Conservation (phyloP, 2,113 vertebrate genomes). For the Odontophorus gujanensis region DNA sequence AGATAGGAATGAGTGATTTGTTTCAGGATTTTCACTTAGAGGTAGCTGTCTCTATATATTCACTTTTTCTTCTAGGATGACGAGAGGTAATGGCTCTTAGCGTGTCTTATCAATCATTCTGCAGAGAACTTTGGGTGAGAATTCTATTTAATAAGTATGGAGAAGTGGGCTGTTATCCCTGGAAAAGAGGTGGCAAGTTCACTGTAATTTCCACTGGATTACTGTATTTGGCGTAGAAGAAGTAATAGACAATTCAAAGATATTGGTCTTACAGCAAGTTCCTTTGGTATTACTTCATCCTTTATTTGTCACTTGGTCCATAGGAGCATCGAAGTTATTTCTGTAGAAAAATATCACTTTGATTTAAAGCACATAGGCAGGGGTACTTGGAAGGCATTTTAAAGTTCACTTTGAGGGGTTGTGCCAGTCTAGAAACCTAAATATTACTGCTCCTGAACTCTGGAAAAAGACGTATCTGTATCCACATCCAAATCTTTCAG, state of each 20-base stretch:
- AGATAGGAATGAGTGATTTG: background rate
- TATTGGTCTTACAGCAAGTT: background rate
- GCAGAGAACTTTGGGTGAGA: background rate
- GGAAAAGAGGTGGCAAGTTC: background rate
- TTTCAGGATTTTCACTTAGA: background rate
- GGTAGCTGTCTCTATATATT: background rate
- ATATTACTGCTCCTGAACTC: background rate
- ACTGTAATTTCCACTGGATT: constrained; percentile 29
- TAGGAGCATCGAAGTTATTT: constrained; percentile 1
- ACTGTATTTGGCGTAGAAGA: background rate
- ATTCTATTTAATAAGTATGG: constrained; percentile 27
- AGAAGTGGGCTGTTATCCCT: constrained; percentile 40
- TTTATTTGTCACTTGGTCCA: background rate
- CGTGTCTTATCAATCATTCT: constrained; percentile 20
- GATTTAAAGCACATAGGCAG: background rate
- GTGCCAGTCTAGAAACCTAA: background rate
- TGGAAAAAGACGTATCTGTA: background rate
- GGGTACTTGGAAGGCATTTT: background rate
- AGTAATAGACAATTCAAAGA: background rate
- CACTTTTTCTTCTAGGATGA: background rate
- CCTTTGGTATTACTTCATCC: background rate
- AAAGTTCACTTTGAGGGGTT: background rate
- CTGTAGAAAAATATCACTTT: background rate
- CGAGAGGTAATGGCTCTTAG: constrained; percentile 28
- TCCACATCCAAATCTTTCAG: background rate